A percentile compares a stretch with the other conserved stretches of the same genome.
These are phyloP conservation scores for Delphinus delphis DNA, from an alignment of 2,113 vertebrate genomes.

Conservation along the genomic window DNA sequence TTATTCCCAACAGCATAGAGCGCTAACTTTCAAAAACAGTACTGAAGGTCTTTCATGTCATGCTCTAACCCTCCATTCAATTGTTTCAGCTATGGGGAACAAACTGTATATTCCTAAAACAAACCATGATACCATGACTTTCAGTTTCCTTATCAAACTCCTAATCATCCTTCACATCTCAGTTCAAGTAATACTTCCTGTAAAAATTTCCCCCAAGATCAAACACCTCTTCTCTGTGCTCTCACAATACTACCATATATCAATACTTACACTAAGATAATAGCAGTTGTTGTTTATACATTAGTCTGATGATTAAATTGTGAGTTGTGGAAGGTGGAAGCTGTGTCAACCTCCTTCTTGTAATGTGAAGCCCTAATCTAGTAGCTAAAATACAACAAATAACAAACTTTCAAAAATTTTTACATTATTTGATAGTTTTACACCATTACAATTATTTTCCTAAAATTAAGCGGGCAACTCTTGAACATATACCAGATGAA, in stretches of 20 bases:
- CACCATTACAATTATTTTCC: background rate
- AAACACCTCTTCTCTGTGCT: background rate
- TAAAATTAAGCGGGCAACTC: conserved; percentile 29
- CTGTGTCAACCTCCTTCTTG: background rate
- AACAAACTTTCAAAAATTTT: background rate
- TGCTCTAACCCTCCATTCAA: background rate
- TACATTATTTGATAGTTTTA: background rate
- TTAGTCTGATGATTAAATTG: background rate
- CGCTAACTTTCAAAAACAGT: background rate
- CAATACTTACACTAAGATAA: background rate
- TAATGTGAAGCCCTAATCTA: background rate
- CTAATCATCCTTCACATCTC: background rate
- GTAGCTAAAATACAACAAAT: background rate
- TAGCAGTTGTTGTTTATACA: background rate
- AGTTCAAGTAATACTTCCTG: background rate
- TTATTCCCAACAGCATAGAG: background rate
- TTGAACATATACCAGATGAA: background rate
- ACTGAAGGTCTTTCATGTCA: background rate
- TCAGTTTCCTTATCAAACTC: conserved; percentile 34
- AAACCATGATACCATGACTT: background rate
- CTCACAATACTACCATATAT: background rate
- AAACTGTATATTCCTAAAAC: conserved; percentile 33
- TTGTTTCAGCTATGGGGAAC: background rate
- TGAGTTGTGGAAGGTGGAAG: background rate
- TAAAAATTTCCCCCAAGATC: background rate